Conservation (phyloP, 2,888 invertebrate genomes). For the Cataglyphis rosenhaueri region DNA sequence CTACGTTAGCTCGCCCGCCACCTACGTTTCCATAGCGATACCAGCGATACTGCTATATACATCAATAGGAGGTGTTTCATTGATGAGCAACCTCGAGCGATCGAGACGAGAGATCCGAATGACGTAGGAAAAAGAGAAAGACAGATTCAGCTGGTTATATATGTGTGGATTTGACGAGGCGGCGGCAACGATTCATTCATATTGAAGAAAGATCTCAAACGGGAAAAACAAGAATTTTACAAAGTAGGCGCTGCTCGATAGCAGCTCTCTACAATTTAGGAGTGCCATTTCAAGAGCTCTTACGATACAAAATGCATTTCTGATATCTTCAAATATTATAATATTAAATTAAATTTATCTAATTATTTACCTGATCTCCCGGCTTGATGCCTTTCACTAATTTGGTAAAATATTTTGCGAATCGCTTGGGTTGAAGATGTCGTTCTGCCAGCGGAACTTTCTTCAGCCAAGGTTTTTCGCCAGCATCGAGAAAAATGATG, state of each 20-base stretch:
- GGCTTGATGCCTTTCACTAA: constrained; percentile 89
- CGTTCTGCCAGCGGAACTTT: constrained; percentile 89
- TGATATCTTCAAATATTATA: background rate
- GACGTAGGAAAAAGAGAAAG: constrained; percentile 44
- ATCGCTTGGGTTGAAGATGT: constrained; percentile 89
- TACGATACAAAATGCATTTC: constrained; percentile 11
- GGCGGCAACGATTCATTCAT: constrained; percentile 68
- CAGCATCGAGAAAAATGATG: constrained; percentile 90
- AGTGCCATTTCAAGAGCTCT: constrained; percentile 13
- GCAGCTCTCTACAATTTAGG: constrained; percentile 60
- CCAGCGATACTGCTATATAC: constrained; percentile 31
- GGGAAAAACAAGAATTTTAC: constrained; percentile 70
- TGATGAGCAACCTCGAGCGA: constrained; percentile 70
- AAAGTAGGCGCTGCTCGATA: constrained; percentile 68
- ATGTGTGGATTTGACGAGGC: constrained; percentile 48
- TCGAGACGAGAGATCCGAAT: constrained; percentile 55
- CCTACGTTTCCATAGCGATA: constrained; percentile 62
- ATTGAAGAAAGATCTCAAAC: constrained; percentile 68
- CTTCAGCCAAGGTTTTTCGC: constrained; percentile 90
- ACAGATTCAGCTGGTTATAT: background rate
- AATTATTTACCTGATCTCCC: constrained; percentile 86
- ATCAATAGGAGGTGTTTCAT: constrained; percentile 73
- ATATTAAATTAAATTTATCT: background rate
- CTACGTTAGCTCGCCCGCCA: constrained; percentile 70
- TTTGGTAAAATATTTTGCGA: constrained; percentile 90